Evolutionary conservation across 2,888 invertebrate genomes (phyloP).

Genomic region (Drosophila emarginata): DNA sequence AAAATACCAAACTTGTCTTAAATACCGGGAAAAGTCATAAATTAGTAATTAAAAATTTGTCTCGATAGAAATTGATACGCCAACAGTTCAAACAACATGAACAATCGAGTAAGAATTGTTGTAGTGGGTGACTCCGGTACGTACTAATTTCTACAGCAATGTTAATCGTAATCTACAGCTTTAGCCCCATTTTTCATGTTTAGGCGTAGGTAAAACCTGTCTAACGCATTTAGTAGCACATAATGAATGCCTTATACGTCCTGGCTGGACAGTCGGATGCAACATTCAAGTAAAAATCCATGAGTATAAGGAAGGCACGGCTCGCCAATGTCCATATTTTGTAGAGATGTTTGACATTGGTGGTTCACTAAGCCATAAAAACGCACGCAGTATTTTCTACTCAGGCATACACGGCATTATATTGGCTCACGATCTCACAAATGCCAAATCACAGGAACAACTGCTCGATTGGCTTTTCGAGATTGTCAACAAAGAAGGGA

Average conservation of each 20-base stretch:
- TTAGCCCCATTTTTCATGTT: slow-evolving; percentile 39
- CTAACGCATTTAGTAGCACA: slow-evolving; percentile 95
- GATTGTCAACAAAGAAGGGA: slow-evolving; percentile 90
- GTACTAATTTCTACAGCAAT: not conserved
- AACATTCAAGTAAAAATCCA: slow-evolving; percentile 97
- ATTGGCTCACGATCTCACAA: slow-evolving; percentile 97
- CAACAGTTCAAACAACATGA: slow-evolving; percentile 37
- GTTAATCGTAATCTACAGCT: not conserved
- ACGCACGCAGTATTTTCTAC: slow-evolving; percentile 96
- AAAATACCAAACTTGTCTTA: not conserved
- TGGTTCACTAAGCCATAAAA: slow-evolving; percentile 95
- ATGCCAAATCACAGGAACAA: slow-evolving; percentile 97
- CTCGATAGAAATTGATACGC: not conserved
- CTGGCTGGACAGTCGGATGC: slow-evolving; percentile 98
- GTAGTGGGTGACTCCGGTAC: slow-evolving; percentile 95
- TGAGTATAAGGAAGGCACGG: slow-evolving; percentile 96
- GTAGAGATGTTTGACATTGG: slow-evolving; percentile 99
- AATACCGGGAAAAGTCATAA: not conserved
- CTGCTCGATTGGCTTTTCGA: slow-evolving; percentile 96
- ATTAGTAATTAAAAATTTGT: not conserved
- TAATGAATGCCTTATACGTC: slow-evolving; percentile 91
- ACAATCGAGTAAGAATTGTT: slow-evolving; percentile 88
- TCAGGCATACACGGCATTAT: slow-evolving; percentile 97
- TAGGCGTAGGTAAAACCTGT: slow-evolving; percentile 98
- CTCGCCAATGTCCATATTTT: slow-evolving; percentile 94